Conservation (phyloP, 2,888 invertebrate species). For the Platycheirus albimanus region DNA sequence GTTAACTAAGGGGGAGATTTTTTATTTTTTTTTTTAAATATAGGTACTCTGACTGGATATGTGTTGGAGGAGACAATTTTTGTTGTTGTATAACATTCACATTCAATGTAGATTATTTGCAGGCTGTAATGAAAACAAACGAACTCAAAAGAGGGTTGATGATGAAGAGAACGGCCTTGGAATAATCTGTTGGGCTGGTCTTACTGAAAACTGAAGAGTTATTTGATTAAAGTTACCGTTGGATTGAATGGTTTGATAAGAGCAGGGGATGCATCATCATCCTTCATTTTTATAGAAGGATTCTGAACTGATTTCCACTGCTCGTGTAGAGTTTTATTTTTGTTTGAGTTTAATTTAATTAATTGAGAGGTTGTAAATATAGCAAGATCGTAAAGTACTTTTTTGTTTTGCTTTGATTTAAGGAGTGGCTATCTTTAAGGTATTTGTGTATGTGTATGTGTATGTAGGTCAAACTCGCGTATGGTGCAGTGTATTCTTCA, state of each 20-base stretch:
- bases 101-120: constrained; percentile 45
- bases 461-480: too few species aligned
- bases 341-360: constrained; percentile 14
- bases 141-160: neutral
- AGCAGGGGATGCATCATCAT: neutral
- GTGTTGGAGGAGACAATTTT: constrained; percentile 33
- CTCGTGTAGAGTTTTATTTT: neutral
- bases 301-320: neutral
- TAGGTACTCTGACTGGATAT: constrained; percentile 12
- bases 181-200: constrained; percentile 2
- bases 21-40: constrained; percentile 33
- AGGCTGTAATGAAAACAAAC: constrained; percentile 36
- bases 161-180: constrained; percentile 33
- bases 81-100: constrained; percentile 28
- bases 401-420: too few species aligned
- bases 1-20: constrained; percentile 39
- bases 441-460: too few species aligned
- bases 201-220: constrained; percentile 1
- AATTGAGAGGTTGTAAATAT: neutral
- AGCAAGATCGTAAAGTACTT: too few species aligned
- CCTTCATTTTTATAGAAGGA: neutral
- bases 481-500: too few species aligned
- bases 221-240: constrained; percentile 18
- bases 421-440: too few species aligned
- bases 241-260: constrained; percentile 25